phyloP scores from a whole-genome alignment of 2,888 invertebrate species.

The Standfussiana lucernea region DNA sequence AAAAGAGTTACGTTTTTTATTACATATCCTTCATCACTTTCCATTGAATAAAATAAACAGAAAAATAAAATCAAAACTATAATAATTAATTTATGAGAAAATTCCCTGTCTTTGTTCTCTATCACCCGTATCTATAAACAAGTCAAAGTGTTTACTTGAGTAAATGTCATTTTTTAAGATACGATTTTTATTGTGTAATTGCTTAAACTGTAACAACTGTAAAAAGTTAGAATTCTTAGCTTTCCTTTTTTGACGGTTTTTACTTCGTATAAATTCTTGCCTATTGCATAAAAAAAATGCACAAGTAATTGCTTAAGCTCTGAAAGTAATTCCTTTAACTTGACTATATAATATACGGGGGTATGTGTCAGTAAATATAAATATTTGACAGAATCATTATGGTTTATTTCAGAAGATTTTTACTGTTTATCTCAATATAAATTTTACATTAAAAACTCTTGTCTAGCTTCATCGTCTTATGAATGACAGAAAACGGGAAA shows the following conservation, averaged over 20 bases:
- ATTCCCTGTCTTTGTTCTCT: neutral
- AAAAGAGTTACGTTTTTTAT: neutral
- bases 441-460: neutral
- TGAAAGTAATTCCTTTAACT: no score
- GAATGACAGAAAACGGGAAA: neutral
- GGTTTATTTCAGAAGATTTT: neutral
- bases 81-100: neutral
- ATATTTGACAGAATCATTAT: neutral
- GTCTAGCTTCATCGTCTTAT: neutral
- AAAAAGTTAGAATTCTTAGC: no score
- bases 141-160: no score
- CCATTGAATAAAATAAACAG: neutral
- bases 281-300: no score
- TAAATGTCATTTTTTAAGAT: no score
- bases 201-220: no score
- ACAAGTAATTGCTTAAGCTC: no score
- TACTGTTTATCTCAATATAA: neutral
- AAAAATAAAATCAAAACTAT: neutral
- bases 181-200: no score
- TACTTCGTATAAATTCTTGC: no score
- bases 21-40: neutral
- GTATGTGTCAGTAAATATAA: neutral
- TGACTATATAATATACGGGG: no score
- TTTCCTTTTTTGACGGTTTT: no score
- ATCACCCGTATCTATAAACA: no score